phyloP scores from a whole-genome alignment of 2,888 invertebrate genomes.

The Kryphioiulus occultus region DNA sequence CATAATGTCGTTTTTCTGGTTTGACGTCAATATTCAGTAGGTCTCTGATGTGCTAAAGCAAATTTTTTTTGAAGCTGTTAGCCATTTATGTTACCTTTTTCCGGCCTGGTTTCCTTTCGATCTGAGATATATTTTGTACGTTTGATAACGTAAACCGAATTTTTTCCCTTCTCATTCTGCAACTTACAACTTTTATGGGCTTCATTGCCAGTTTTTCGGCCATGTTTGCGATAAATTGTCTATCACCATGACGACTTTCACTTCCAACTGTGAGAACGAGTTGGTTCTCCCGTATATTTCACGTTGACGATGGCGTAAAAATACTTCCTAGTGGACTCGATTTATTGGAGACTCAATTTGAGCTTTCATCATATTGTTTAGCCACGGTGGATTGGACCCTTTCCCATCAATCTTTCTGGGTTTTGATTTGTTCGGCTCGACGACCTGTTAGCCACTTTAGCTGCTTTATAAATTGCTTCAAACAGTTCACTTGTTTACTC shows the following conservation, averaged over 20 bases:
- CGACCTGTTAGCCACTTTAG: background rate
- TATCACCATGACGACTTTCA: background rate
- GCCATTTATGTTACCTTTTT: background rate
- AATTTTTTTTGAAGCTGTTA: background rate
- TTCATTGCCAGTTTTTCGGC: constrained; percentile 20
- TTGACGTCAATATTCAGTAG: background rate
- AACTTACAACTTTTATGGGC: constrained; percentile 6
- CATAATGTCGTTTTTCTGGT: background rate
- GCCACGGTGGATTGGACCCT: background rate
- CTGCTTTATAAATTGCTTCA: background rate
- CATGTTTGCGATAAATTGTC: constrained; percentile 1
- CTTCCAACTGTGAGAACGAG: background rate
- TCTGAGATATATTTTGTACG: background rate
- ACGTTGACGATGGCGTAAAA: constrained; percentile 18
- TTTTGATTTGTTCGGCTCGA: constrained; percentile 10
- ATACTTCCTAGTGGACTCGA: constrained; percentile 30
- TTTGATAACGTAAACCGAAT: background rate
- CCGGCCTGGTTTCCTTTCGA: background rate
- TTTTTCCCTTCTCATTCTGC: background rate
- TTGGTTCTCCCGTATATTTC: background rate
- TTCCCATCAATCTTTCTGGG: background rate
- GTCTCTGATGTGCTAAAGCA: background rate
- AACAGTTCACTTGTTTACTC: constrained; percentile 23
- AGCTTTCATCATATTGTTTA: constrained; percentile 21
- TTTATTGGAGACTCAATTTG: constrained; percentile 27